These are phyloP conservation scores for Noctua pronuba DNA, from an alignment of 2,888 invertebrate species.

Conservation along the genomic window DNA sequence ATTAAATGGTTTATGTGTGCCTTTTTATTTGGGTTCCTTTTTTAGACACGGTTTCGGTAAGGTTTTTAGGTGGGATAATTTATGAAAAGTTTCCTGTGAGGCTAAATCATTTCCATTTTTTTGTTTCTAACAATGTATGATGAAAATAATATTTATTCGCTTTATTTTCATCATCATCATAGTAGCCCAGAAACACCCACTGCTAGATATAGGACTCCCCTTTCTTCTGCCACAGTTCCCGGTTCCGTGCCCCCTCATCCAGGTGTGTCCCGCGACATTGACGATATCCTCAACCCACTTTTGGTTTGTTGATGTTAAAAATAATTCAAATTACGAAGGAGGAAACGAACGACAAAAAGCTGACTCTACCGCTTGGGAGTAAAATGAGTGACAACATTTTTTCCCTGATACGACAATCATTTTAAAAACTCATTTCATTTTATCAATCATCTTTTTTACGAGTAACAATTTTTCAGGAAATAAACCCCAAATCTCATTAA, in stretches of 20 bases:
- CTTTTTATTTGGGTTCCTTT: constrained; percentile 1
- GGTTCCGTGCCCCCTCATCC: background rate
- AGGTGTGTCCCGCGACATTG: background rate
- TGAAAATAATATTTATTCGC: background rate
- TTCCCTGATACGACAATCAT: background rate
- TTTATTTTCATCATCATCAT: background rate
- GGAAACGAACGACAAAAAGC: background rate
- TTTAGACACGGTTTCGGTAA: background rate
- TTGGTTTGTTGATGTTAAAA: background rate
- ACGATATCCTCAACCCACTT: too few relatives aligned
- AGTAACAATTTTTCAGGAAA: constrained; percentile 59
- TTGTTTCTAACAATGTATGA: background rate
- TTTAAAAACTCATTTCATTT: constrained; percentile 37
- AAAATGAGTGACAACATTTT: background rate
- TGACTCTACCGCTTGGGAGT: background rate
- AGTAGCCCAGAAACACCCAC: background rate
- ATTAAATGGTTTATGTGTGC: constrained; percentile 50
- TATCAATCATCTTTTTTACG: constrained; percentile 31
- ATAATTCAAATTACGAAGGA: background rate
- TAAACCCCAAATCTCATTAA: constrained; percentile 62
- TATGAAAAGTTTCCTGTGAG: background rate
- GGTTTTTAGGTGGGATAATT: background rate
- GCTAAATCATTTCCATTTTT: background rate
- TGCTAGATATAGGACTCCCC: background rate
- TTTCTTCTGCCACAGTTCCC: background rate